A percentile compares a stretch with the other conserved stretches of the same genome.
Conservation (phyloP, 2,888 invertebrate species). For the Andricus curvator region DNA sequence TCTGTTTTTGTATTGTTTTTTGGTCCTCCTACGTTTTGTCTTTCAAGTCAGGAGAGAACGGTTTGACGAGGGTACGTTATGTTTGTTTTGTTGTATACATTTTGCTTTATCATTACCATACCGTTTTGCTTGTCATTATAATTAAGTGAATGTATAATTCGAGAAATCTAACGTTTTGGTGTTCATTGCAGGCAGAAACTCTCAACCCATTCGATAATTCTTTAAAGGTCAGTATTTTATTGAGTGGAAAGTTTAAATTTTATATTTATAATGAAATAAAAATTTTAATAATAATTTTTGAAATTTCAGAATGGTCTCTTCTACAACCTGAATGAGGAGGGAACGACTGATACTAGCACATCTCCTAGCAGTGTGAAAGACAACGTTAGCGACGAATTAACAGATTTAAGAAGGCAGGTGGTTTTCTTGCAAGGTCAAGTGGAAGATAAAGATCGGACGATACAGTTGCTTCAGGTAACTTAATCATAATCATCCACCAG, state of each 20-base stretch:
- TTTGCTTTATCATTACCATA: slow-evolving; percentile 39
- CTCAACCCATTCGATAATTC: slow-evolving; percentile 90
- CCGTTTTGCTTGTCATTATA: slow-evolving; percentile 40
- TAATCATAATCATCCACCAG: background rate
- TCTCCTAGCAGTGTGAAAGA: slow-evolving; percentile 69
- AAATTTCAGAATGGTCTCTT: slow-evolving; percentile 83
- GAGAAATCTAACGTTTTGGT: slow-evolving; percentile 42
- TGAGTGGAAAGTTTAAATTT: background rate
- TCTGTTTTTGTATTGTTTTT: slow-evolving; percentile 67
- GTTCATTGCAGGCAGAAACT: slow-evolving; percentile 86
- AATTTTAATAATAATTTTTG: slow-evolving; percentile 15
- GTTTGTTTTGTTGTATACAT: slow-evolving; percentile 62
- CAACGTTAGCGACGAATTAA: slow-evolving; percentile 81
- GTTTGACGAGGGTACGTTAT: slow-evolving; percentile 78
- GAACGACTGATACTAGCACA: slow-evolving; percentile 81
- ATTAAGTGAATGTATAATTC: background rate
- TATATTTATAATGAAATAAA: background rate
- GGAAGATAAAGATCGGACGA: slow-evolving; percentile 91
- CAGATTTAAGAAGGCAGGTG: slow-evolving; percentile 90
- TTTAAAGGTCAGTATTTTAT: slow-evolving; percentile 71
- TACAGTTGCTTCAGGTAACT: slow-evolving; percentile 85
- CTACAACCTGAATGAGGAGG: slow-evolving; percentile 80
- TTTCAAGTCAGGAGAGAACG: slow-evolving; percentile 78
- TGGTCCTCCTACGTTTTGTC: slow-evolving; percentile 70
- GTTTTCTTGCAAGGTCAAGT: slow-evolving; percentile 92